Conservation (phyloP, 1,140 invertebrate genomes). For the Luehdorfia chinensis region DNA sequence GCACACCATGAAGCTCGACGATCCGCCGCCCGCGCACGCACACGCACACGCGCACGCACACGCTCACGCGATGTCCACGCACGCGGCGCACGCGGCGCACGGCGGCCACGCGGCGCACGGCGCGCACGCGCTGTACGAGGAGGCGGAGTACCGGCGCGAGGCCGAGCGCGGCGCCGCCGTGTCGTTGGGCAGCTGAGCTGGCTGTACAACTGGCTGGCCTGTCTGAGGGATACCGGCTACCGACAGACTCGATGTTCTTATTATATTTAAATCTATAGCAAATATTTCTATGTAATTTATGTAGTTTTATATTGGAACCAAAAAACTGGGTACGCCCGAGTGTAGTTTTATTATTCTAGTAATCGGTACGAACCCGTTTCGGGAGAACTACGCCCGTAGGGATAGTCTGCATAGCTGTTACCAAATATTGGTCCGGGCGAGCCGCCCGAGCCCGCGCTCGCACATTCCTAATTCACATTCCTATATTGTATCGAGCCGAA, state of each 20-base stretch:
- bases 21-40: constrained; percentile 52
- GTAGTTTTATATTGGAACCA: constrained; percentile 5
- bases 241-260: too few species aligned
- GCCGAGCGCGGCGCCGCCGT: constrained; percentile 58
- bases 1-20: constrained; percentile 48
- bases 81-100: constrained; percentile 28
- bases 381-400: not conserved
- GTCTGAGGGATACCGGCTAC: constrained; percentile 7
- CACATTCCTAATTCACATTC: not conserved
- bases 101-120: constrained; percentile 15
- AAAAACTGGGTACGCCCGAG: not conserved
- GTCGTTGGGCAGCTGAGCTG: constrained; percentile 61
- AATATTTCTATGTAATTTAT: constrained; percentile 15
- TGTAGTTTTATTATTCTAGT: too few species aligned
- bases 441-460: not conserved
- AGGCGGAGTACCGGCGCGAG: constrained; percentile 42
- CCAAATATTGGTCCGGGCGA: not conserved
- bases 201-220: constrained; percentile 10
- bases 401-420: not conserved
- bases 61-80: constrained; percentile 24
- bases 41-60: constrained; percentile 26
- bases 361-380: too few species aligned
- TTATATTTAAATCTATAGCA: too few species aligned
- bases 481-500: not conserved
- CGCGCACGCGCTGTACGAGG: constrained; percentile 26